These are phyloP conservation scores for Nannoperca australis DNA, from an alignment of 2,797 vertebrate species.

Conservation along the genomic window DNA sequence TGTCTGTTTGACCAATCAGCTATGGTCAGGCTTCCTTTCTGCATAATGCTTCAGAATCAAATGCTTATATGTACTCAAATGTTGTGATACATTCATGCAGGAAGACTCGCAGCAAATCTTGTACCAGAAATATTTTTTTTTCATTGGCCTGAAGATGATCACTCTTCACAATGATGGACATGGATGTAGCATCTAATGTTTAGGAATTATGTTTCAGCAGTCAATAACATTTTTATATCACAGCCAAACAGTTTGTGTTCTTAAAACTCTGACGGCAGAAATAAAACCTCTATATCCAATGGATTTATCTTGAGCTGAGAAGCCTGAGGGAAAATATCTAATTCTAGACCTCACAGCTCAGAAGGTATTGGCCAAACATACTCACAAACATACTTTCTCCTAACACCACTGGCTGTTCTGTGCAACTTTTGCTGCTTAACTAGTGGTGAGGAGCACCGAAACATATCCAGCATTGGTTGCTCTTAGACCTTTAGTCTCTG, in stretches of 20 bases:
- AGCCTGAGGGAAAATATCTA: constrained; percentile 26
- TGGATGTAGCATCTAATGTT: not conserved
- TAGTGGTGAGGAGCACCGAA: constrained; percentile 6
- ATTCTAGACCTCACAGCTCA: constrained; percentile 29
- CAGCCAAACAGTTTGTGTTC: constrained; percentile 13
- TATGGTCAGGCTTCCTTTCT: not conserved
- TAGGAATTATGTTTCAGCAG: not conserved
- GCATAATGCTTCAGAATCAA: not conserved
- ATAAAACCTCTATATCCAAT: constrained; percentile 20
- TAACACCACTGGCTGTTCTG: constrained; percentile 22
- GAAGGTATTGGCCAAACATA: constrained; percentile 15
- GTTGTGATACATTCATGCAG: not conserved
- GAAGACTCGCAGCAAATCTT: not conserved
- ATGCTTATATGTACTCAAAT: not conserved
- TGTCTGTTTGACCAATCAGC: not conserved
- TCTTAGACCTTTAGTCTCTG: not conserved
- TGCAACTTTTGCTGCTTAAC: constrained; percentile 23
- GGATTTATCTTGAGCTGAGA: constrained; percentile 36
- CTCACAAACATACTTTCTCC: not conserved
- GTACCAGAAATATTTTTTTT: not conserved
- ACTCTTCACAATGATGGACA: not conserved
- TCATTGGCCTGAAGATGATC: not conserved
- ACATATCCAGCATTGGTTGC: not conserved
- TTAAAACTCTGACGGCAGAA: constrained; percentile 1
- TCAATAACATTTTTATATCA: constrained; percentile 7